phyloP scores from a whole-genome alignment of 2,113 vertebrate species.

The Limnothrissa miodon region DNA sequence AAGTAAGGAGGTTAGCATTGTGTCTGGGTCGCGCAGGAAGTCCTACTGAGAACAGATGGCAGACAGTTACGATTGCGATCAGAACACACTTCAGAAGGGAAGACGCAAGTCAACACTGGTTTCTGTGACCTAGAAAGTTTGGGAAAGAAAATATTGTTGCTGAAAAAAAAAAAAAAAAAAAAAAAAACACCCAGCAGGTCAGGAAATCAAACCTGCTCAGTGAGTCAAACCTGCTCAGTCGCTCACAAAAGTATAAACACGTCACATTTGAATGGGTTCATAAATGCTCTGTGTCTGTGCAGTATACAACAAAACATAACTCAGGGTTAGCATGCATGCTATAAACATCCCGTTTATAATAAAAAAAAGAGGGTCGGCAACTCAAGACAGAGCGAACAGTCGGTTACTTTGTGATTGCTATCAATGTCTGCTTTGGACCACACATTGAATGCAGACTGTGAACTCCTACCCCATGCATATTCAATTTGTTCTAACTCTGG shows the following conservation, averaged over 20 bases:
- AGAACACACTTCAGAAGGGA: neutral
- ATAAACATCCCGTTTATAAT: neutral
- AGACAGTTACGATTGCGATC: neutral
- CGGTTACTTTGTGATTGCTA: neutral
- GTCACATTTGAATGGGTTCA: neutral
- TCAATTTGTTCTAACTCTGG: neutral
- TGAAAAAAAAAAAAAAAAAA: neutral
- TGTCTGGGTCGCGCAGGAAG: conserved; percentile 1
- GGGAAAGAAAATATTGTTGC: conserved; percentile 4
- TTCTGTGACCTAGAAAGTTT: neutral
- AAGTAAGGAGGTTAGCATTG: neutral
- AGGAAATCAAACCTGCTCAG: neutral
- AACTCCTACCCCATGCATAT: conserved; percentile 1
- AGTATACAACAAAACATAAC: neutral
- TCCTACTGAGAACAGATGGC: conserved; percentile 1
- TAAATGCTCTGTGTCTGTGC: neutral
- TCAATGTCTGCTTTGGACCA: neutral
- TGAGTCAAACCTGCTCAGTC: neutral
- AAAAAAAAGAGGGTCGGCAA: neutral
- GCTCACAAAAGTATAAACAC: neutral
- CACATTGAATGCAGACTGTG: neutral
- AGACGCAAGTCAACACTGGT: neutral
- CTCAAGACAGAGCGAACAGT: neutral
- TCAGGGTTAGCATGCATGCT: neutral
- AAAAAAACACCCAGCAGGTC: neutral